These are phyloP conservation scores for Cariama cristata DNA, from an alignment of 2,113 vertebrate species.

Conservation along the genomic window DNA sequence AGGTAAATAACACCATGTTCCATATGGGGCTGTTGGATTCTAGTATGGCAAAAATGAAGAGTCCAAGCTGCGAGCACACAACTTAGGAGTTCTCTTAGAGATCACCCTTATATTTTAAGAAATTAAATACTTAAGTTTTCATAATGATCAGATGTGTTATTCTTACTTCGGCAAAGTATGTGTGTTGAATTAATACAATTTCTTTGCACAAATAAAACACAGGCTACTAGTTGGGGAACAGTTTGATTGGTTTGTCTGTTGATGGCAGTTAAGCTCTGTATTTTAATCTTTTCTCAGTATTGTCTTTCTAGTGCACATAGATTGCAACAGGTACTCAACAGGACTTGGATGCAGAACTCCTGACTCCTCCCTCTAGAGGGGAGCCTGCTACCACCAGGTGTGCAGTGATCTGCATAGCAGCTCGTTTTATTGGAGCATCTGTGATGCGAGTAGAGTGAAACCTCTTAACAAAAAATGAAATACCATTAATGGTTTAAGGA, in stretches of 20 bases:
- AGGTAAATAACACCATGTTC: not conserved
- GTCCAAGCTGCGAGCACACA: not conserved
- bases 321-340: not conserved
- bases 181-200: not conserved
- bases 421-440: not conserved
- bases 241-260: not conserved
- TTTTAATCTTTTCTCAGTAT: not conserved
- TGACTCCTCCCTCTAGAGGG: not conserved
- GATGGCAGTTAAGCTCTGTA: not conserved
- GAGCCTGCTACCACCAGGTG: not conserved
- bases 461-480: not conserved
- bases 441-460: not conserved
- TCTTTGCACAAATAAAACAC: not conserved
- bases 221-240: not conserved
- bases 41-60: not conserved
- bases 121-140: not conserved
- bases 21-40: not conserved
- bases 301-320: not conserved
- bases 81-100: not conserved
- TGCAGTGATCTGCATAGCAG: not conserved
- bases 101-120: not conserved
- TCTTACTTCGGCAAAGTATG: not conserved
- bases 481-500: not conserved
- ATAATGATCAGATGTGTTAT: not conserved
- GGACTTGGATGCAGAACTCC: not conserved